Base-by-base conservation (phyloP, 2,113 vertebrate species). In the Prochilodus magdalenae region DNA sequence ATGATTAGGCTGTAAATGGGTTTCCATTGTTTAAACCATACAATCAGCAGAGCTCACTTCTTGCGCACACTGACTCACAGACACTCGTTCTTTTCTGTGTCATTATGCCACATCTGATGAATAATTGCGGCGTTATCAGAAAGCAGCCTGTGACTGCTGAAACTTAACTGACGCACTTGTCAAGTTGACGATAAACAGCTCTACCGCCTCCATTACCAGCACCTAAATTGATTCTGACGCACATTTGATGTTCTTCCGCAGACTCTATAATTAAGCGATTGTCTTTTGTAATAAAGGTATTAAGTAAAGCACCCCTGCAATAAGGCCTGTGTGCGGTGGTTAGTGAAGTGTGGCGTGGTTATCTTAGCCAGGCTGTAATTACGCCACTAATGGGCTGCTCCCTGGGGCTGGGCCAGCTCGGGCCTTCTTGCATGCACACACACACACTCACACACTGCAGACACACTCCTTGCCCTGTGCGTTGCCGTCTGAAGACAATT, bases 261-360 rank as follows among this genome's bases (percentile, higher is more conserved):
- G 77, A 82, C 82, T 87, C 73, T 76, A 77, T 84, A 87, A 84
- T 87, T 87, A 87, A 83, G 80, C 36, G 40, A 87, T 84, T 84
- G 80, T 87, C 83, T 87, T 79, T 82, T 29, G 86, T 87, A 84
- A 87, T 87, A 80, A 79, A 87, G 86, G 83, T 75, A 82, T 87
- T 87, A 87, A 83, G 76, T 81, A 84, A 87, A 79, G 76, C 81
- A 82, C 72, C 63, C 62, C 77, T 72, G 77, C 60, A 80, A 69
- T 87, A 73, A 87, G 69, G 86, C 24, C 76, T 67, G 26, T 18
- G 67, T 79, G 76, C 65, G 69, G 80, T 80, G 75, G 76, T 63
- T 82, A 80, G 77, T 84, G 83, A 79, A 84, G 86, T 84, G 76
- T 83, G 44, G 66, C 33, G 22, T 71, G 55, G 83, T 84, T 84